Percentiles rank a stretch among this genome's conserved stretches.
Evolutionary conservation across 2,888 invertebrate species (phyloP).

Genomic region (Rhamphomyia laevipes): DNA sequence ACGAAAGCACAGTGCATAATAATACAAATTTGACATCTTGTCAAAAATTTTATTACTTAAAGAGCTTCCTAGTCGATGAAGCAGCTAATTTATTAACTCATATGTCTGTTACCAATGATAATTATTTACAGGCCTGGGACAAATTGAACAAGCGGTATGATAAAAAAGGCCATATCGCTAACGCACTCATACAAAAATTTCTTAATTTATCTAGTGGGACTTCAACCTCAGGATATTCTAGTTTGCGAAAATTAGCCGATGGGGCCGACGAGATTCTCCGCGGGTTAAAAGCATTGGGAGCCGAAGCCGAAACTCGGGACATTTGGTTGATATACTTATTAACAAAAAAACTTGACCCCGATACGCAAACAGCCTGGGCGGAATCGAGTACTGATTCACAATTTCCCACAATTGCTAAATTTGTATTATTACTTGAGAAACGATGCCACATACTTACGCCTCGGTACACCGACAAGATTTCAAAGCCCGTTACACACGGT

Average conservation of each 20-base stretch:
- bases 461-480: no score
- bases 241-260: background rate
- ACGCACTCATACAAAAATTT: constrained; percentile 9
- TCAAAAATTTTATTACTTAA: constrained; percentile 13
- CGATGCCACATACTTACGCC: no score
- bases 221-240: background rate
- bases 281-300: no score
- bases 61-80: constrained; percentile 10
- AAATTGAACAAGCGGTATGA: constrained; percentile 11
- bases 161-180: constrained; percentile 8
- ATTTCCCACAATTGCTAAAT: no score
- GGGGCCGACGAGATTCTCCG: no score
- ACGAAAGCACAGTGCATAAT: constrained; percentile 8
- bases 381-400: no score
- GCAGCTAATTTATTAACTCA: constrained; percentile 12
- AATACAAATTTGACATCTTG: constrained; percentile 8
- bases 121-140: constrained; percentile 11
- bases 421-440: no score
- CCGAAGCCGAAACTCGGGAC: no score
- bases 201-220: constrained; percentile 3
- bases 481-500: no score
- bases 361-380: no score
- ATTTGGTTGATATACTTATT: no score
- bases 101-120: constrained; percentile 11
- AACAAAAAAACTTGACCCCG: no score